Percentiles rank a stretch among this genome's conserved stretches.
Evolutionary conservation across 1,140 invertebrate species (phyloP).

Genomic region (Eriocheir sinensis): DNA sequence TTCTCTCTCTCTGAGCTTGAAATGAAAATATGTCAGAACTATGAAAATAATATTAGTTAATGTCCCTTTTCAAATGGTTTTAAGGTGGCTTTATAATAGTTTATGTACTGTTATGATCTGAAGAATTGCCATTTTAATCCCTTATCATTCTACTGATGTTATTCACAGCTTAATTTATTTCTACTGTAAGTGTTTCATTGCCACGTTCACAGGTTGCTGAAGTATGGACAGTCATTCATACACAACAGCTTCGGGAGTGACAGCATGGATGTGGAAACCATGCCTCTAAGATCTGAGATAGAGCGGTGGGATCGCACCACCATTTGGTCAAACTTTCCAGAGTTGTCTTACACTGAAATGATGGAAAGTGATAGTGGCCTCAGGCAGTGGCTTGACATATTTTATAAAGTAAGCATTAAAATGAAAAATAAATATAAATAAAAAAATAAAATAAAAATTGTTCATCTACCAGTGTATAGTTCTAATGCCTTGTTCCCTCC

Average conservation of each 20-base stretch:
- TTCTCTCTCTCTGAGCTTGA: too few species aligned
- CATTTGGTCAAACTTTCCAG: slow-evolving; percentile 81
- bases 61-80: too few species aligned
- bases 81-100: too few species aligned
- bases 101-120: too few species aligned
- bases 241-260: slow-evolving; percentile 80
- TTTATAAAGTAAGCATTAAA: slow-evolving; percentile 79
- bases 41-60: too few species aligned
- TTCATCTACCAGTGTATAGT: too few species aligned
- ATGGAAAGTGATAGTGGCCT: slow-evolving; percentile 81
- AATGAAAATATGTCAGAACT: too few species aligned
- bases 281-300: slow-evolving; percentile 78
- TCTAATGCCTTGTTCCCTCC: too few species aligned
- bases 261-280: slow-evolving; percentile 69
- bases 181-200: too few species aligned
- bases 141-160: too few species aligned
- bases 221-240: slow-evolving; percentile 81
- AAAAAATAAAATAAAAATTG: not conserved
- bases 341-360: slow-evolving; percentile 81
- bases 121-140: too few species aligned
- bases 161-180: too few species aligned
- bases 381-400: slow-evolving; percentile 81
- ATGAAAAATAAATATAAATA: not conserved
- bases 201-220: slow-evolving; percentile 81
- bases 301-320: slow-evolving; percentile 81